These are phyloP conservation scores for Apaloderma vittatum DNA, from an alignment of 2,113 vertebrate species.

Conservation along the genomic window DNA sequence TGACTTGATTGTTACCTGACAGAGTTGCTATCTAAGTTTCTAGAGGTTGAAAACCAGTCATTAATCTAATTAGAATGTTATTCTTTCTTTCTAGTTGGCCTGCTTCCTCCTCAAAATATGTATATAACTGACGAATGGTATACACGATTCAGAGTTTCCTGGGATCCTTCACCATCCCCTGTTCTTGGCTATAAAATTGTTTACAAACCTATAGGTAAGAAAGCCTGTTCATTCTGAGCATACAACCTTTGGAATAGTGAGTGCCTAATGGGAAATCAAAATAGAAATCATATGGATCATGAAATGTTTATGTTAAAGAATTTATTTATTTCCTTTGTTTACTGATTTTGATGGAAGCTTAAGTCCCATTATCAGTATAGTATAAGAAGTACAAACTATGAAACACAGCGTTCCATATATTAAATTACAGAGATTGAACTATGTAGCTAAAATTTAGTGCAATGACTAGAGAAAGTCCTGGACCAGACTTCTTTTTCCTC, in stretches of 20 bases:
- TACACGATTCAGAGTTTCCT: slow-evolving; percentile 94
- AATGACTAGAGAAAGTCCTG: background rate
- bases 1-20: background rate
- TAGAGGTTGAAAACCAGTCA: background rate
- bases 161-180: slow-evolving; percentile 91
- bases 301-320: background rate
- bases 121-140: slow-evolving; percentile 98
- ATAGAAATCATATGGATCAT: background rate
- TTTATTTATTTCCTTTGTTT: background rate
- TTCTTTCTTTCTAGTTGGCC: slow-evolving; percentile 83
- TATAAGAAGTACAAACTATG: background rate
- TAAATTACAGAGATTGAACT: background rate
- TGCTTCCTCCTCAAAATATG: slow-evolving; percentile 92
- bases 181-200: slow-evolving; percentile 94
- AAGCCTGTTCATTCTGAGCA: background rate
- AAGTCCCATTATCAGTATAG: background rate
- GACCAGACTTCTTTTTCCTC: background rate
- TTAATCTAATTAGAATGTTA: background rate
- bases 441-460: background rate
- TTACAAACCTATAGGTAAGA: slow-evolving; percentile 91
- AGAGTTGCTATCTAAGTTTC: background rate
- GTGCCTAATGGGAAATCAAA: background rate
- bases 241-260: background rate
- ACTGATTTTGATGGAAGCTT: background rate
- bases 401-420: background rate